Conservation (phyloP, 2,113 vertebrate species). For the Leucopternis melanops region DNA sequence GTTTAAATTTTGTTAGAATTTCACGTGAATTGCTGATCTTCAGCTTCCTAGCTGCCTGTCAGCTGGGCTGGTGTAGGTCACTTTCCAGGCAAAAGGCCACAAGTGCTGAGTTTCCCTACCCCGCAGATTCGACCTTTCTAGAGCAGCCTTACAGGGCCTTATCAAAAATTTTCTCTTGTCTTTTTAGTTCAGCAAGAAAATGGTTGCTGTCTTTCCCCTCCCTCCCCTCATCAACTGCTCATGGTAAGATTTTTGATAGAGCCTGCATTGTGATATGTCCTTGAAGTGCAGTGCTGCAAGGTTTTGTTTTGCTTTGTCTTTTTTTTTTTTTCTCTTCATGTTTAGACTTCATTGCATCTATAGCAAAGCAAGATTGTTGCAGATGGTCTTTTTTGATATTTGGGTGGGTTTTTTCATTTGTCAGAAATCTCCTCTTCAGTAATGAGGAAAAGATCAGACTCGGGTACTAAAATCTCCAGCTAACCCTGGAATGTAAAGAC, state of each 20-base stretch:
- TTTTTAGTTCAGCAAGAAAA: constrained; percentile 69
- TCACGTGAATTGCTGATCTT: fast-evolving
- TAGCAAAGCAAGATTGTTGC: background rate
- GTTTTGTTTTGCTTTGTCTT: constrained; percentile 49
- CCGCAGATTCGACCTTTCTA: constrained; percentile 31
- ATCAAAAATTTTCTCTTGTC: constrained; percentile 52
- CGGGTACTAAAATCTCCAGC: background rate
- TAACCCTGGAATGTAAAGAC: constrained; percentile 32
- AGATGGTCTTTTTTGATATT: constrained; percentile 38
- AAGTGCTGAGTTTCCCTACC: background rate
- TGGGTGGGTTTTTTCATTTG: background rate
- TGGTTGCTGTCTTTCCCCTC: constrained; percentile 57
- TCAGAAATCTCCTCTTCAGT: constrained; percentile 33
- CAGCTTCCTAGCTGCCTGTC: background rate
- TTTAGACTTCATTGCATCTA: constrained; percentile 24
- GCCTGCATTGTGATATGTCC: constrained; percentile 65
- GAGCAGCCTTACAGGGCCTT: constrained; percentile 51
- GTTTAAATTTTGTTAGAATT: background rate
- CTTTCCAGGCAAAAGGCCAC: background rate
- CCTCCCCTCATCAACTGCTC: constrained; percentile 34
- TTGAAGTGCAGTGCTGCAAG: constrained; percentile 65
- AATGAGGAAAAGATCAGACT: background rate
- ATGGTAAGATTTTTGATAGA: constrained; percentile 61
- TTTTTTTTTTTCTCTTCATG: background rate
- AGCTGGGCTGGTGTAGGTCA: background rate